Base-by-base conservation (phyloP, 2,113 vertebrate species). In the Caranx ignobilis region DNA sequence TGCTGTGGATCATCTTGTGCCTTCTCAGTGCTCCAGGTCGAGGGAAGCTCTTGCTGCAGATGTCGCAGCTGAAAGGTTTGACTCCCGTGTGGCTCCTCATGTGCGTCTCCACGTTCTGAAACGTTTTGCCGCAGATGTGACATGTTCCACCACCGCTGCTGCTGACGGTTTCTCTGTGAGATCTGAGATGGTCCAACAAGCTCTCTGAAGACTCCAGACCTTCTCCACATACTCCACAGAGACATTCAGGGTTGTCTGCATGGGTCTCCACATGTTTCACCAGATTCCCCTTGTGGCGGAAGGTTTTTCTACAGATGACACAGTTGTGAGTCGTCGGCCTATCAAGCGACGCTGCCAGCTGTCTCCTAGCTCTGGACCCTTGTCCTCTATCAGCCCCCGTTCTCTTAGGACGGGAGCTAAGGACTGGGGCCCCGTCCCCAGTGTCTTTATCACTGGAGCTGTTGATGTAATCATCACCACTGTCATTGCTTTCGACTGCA, bases 71-170 rank as follows among this genome's bases (percentile, higher is more conserved):
- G 50, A 50, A 90, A 0, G 87, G 89, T 88, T 83, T 90, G 16
- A 63, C 54, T 26, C 89, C 87, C 0, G 87, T 88, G 67, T 90
- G 89, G n/a, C 87, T 85, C 35, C 89, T 71, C 82, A 83, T 78
- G 71, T 90, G 89, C 0, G 87, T 83, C 66, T 87, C 77, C 67
- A 88, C 81, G 74, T 90, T 88, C 57, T 83, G 87, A 54, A 90
- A 88, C 0, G 21, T 79, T 54, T 75, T 87, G 6, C 84, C 37
- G 0, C 89, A 91, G 37, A 91, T 37, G 0, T 31, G 1, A 5
- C 87, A 87, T 0, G 60, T 73, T 8, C 84, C 52, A 0, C 57
- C 21, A 0, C 47, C 4, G 4, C 48, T 3, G 2, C 47, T 3
- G 5, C 48, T 3, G 2, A n/a, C 5, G 2, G 50, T 13, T 21